A percentile compares a stretch with the other conserved stretches of the same genome.
phyloP scores from a whole-genome alignment of 2,113 vertebrate species.

The Leucopsar rothschildi region DNA sequence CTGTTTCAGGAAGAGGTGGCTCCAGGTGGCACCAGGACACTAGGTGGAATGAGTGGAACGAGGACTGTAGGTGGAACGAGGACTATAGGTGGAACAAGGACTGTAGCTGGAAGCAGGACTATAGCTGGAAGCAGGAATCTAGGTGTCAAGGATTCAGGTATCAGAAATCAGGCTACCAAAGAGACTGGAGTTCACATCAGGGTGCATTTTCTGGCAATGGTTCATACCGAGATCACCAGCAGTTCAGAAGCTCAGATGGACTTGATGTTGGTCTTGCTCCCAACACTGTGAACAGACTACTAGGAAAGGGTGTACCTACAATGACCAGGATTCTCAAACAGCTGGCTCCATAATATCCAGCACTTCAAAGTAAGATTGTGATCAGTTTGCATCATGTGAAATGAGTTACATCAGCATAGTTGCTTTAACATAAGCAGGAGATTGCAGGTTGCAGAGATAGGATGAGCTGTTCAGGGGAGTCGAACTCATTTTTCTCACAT shows the following conservation, averaged over 20 bases:
- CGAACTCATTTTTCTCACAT: neutral
- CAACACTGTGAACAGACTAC: neutral
- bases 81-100: neutral
- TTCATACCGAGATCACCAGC: neutral
- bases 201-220: neutral
- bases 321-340: neutral
- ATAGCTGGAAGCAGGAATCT: neutral
- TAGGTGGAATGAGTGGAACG: neutral
- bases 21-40: neutral
- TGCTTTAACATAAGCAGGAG: neutral
- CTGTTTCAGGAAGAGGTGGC: neutral
- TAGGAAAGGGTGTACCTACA: neutral
- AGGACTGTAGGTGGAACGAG: neutral
- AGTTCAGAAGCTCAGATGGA: neutral
- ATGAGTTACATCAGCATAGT: neutral
- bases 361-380: constrained; percentile 40
- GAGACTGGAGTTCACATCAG: neutral
- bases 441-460: neutral
- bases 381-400: neutral
- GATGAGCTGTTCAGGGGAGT: neutral
- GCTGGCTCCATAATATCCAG: neutral
- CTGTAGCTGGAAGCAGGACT: neutral
- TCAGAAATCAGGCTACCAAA: neutral
- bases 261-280: neutral
- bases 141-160: neutral